Evolutionary conservation across 2,113 vertebrate genomes (phyloP).

Genomic region (Caracal caracal): DNA sequence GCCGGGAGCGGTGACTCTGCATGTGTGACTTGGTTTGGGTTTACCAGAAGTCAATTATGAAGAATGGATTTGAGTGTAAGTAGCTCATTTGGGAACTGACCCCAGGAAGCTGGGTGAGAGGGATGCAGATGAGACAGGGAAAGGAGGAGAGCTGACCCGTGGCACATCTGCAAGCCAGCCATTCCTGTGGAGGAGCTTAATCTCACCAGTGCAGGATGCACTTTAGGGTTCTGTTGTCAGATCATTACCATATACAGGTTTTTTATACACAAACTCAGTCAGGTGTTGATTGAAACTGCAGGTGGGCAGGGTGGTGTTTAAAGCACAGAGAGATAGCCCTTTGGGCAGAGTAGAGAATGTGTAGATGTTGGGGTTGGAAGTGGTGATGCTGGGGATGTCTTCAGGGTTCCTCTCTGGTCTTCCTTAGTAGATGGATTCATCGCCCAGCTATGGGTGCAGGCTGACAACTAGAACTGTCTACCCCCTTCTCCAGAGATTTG

Average conservation of each 20-base stretch:
- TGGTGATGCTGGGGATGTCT: accelerated
- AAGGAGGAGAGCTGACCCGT: background rate
- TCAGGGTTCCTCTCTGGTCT: background rate
- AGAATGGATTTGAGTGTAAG: background rate
- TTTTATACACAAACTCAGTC: background rate
- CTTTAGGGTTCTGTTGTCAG: background rate
- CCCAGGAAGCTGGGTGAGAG: background rate
- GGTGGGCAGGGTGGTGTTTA: background rate
- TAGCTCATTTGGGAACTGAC: background rate
- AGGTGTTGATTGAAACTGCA: background rate
- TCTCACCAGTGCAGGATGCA: too few relatives aligned
- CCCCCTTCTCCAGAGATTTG: background rate
- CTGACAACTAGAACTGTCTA: background rate
- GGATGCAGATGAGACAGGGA: background rate
- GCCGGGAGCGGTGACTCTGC: too few relatives aligned
- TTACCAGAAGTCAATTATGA: background rate
- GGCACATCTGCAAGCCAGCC: accelerated
- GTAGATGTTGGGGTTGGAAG: accelerated
- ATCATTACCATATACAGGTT: background rate
- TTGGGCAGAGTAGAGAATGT: background rate
- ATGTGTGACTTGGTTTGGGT: background rate
- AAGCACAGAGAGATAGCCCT: background rate
- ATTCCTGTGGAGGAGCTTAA: background rate
- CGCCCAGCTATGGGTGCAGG: accelerated
- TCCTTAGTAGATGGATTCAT: background rate